Evolutionary conservation across 2,113 vertebrate genomes (phyloP).

Genomic region (Calyptommatus sinebrachiatus): DNA sequence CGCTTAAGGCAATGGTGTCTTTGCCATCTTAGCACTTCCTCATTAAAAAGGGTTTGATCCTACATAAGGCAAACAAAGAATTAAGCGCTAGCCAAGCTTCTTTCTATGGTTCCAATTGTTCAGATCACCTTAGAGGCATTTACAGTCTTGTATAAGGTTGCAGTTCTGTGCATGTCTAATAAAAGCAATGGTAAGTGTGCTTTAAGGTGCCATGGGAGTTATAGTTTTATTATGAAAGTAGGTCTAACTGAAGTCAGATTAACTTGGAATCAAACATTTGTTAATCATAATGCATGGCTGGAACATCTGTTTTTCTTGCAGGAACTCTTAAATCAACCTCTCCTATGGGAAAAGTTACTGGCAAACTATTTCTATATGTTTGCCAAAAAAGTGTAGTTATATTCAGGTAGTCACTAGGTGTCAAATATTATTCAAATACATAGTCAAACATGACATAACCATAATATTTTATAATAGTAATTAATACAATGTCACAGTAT

Average conservation of each 20-base stretch:
- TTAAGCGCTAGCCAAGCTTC: slow-evolving; percentile 29
- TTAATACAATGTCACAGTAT: too few species aligned
- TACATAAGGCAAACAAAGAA: slow-evolving; percentile 44
- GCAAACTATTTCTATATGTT: too few species aligned
- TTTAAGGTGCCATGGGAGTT: background rate
- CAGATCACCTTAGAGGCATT: slow-evolving; percentile 40
- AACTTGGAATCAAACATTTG: background rate
- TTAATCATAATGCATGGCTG: too few species aligned
- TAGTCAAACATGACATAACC: too few species aligned
- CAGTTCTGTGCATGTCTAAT: background rate
- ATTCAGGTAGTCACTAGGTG: too few species aligned
- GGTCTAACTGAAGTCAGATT: background rate
- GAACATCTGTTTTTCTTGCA: too few species aligned
- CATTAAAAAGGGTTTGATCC: slow-evolving; percentile 39
- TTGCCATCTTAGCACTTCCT: slow-evolving; percentile 45
- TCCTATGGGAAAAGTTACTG: too few species aligned
- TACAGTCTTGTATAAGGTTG: background rate
- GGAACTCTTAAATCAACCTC: too few species aligned
- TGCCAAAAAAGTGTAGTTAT: too few species aligned
- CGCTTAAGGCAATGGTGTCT: slow-evolving; percentile 30
- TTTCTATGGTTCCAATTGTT: slow-evolving; percentile 41
- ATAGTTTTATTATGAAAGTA: background rate
- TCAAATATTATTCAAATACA: too few species aligned
- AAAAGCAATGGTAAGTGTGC: background rate
- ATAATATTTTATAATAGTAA: too few species aligned